phyloP scores from a whole-genome alignment of 92 coral and sea anemone species.

The Phenganax subtilis region DNA sequence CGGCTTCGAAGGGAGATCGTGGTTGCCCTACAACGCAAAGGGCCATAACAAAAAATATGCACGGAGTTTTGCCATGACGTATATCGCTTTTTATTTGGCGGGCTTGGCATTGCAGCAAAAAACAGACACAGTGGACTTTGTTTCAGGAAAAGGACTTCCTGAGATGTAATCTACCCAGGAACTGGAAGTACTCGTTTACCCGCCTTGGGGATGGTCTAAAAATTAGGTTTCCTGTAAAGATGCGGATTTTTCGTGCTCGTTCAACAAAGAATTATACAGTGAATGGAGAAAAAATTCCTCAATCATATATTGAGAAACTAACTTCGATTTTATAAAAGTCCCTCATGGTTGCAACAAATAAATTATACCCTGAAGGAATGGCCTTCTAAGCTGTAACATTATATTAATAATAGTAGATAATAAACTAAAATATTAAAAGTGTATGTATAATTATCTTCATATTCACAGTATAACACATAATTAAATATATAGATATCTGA shows the following conservation, averaged over 20 bases:
- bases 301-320: background rate
- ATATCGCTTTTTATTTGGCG: background rate
- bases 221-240: constrained; percentile 2
- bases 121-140: constrained; percentile 14
- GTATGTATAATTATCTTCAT: too few relatives aligned
- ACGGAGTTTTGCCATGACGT: constrained; percentile 21
- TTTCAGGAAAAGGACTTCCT: background rate
- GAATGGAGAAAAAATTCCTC: background rate
- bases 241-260: background rate
- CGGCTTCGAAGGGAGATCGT: background rate
- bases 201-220: constrained; percentile 16
- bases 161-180: background rate
- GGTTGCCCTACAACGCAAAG: constrained; percentile 8
- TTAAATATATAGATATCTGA: too few relatives aligned
- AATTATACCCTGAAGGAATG: background rate
- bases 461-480: too few relatives aligned
- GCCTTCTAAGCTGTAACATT: too few relatives aligned
- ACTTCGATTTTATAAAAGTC: background rate
- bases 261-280: background rate
- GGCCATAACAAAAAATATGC: background rate
- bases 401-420: too few relatives aligned
- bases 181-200: background rate
- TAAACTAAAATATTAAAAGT: too few relatives aligned
- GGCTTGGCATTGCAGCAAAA: constrained; percentile 1
- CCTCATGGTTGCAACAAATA: background rate